Percentiles rank a stretch among this genome's conserved stretches.
These are phyloP conservation scores for Pantherophis vulpinus DNA, from an alignment of 2,797 vertebrate species.

Conservation along the genomic window DNA sequence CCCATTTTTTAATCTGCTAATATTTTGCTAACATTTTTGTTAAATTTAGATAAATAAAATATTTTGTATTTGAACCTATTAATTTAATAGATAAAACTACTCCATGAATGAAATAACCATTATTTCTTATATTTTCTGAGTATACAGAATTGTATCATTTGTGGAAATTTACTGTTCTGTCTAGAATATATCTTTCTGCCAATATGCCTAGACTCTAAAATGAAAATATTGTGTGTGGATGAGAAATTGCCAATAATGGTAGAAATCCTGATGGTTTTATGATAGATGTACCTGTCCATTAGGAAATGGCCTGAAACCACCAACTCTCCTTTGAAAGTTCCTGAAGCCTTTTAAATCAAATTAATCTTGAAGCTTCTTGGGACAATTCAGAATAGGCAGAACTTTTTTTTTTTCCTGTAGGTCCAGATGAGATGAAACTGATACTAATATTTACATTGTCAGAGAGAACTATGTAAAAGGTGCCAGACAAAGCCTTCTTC, in stretches of 20 bases:
- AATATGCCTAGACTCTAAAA: slow-evolving; percentile 5
- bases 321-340: slow-evolving; percentile 22
- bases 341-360: slow-evolving; percentile 34
- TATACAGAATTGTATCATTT: not conserved
- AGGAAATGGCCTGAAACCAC: slow-evolving; percentile 34
- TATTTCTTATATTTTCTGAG: not conserved
- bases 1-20: not conserved
- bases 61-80: not conserved
- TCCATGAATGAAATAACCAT: not conserved
- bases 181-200: not conserved
- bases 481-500: not conserved
- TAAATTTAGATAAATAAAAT: not conserved
- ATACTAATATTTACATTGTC: slow-evolving; percentile 28
- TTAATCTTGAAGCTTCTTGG: slow-evolving; percentile 32
- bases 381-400: slow-evolving; percentile 18
- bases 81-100: not conserved
- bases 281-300: slow-evolving; percentile 27
- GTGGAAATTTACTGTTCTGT: not conserved
- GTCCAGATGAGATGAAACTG: not conserved
- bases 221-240: slow-evolving; percentile 20
- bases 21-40: not conserved
- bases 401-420: not conserved
- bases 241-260: slow-evolving; percentile 25
- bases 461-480: not conserved
- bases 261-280: slow-evolving; percentile 26